phyloP scores from a whole-genome alignment of 2,113 vertebrate genomes.

The Halichoerus grypus region DNA sequence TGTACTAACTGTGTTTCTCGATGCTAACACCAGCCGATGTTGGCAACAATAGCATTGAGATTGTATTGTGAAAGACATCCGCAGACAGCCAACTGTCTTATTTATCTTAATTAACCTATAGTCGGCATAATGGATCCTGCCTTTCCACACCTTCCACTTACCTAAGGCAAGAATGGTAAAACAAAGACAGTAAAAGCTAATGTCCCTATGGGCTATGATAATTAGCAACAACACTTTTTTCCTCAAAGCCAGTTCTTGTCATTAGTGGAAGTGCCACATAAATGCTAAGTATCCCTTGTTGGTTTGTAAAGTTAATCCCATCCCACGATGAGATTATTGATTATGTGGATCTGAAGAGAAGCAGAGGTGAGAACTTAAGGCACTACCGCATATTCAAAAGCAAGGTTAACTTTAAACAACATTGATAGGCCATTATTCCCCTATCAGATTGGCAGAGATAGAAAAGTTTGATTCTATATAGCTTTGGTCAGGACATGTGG shows the following conservation, averaged over 20 bases:
- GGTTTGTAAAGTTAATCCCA: conserved; percentile 75
- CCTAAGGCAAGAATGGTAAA: conserved; percentile 55
- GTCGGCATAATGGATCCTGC: not conserved
- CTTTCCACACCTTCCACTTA: conserved; percentile 49
- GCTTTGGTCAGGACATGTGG: not conserved
- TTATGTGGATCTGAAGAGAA: conserved; percentile 22
- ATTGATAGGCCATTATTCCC: not conserved
- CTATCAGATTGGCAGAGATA: not conserved
- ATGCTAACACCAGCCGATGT: not conserved
- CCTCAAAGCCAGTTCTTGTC: conserved; percentile 73
- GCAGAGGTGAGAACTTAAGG: not conserved
- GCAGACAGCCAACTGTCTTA: conserved; percentile 16
- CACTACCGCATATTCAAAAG: not conserved
- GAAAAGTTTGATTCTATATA: not conserved
- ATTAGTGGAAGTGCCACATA: conserved; percentile 78
- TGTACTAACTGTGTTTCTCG: conserved; percentile 41
- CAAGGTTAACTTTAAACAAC: not conserved
- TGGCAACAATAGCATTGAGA: not conserved
- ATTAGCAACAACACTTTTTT: conserved; percentile 49
- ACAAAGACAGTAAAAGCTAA: conserved; percentile 81
- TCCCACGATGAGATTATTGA: conserved; percentile 57
- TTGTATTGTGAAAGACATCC: not conserved
- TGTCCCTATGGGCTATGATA: conserved; percentile 66
- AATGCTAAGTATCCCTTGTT: conserved; percentile 72
- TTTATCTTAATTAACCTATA: conserved; percentile 65